Percentiles rank a stretch among this genome's conserved stretches.
Conservation (phyloP, 2,113 vertebrate species). For the Cebus imitator region DNA sequence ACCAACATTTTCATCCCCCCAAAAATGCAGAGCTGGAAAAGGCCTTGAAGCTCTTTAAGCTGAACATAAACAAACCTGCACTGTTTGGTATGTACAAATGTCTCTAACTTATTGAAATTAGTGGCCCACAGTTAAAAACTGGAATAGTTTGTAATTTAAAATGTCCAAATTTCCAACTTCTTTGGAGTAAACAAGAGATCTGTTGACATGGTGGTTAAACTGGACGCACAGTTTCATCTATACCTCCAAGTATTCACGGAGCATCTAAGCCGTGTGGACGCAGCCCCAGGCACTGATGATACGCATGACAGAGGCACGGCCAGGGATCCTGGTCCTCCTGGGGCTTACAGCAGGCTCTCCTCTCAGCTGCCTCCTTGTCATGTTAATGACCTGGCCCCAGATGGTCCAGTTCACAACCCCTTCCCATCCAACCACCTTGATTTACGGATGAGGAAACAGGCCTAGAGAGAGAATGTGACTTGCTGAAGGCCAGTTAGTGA, state of each 20-base stretch:
- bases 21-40: not conserved
- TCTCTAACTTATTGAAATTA: not conserved
- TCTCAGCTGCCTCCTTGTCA: accelerated
- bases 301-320: accelerated
- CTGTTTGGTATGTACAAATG: not conserved
- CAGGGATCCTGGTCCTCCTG: not conserved
- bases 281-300: not conserved
- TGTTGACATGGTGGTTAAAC: not conserved
- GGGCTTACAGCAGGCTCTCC: not conserved
- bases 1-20: not conserved
- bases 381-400: not conserved
- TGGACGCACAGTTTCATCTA: not conserved
- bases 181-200: not conserved
- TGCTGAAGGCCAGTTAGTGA: not conserved
- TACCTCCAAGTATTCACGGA: not conserved
- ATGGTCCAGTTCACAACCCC: not conserved
- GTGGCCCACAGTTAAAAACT: not conserved
- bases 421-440: not conserved
- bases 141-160: not conserved
- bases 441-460: not conserved
- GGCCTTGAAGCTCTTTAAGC: not conserved
- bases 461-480: not conserved
- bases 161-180: not conserved
- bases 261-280: accelerated
- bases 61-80: not conserved